A percentile compares a stretch with the other conserved stretches of the same genome.
phyloP scores from a whole-genome alignment of 2,797 vertebrate genomes.

The Triplophysa bombifrons region DNA sequence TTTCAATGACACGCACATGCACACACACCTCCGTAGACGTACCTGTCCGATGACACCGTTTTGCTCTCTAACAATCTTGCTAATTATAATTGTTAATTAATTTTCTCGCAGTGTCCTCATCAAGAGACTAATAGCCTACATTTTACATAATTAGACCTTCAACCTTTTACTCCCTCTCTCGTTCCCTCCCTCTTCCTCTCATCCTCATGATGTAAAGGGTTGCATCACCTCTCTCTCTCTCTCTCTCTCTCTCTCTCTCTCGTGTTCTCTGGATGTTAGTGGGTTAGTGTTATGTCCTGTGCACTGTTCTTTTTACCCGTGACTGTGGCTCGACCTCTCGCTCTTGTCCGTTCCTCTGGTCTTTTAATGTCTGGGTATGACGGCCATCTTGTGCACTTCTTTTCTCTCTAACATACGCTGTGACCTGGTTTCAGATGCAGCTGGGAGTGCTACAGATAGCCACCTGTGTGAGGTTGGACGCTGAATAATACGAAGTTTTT shows the following conservation, averaged over 20 bases:
- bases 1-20: slow-evolving; percentile 56
- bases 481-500: not conserved
- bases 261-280: slow-evolving; percentile 42
- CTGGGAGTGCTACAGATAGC: slow-evolving; percentile 29
- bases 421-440: slow-evolving; percentile 53
- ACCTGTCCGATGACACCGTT: slow-evolving; percentile 82
- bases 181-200: slow-evolving; percentile 65
- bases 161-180: slow-evolving; percentile 72
- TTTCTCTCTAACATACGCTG: slow-evolving; percentile 17
- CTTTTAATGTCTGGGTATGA: slow-evolving; percentile 33
- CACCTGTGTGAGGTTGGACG: slow-evolving; percentile 42
- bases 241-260: slow-evolving; percentile 41
- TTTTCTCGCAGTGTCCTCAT: slow-evolving; percentile 82
- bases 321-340: slow-evolving; percentile 18
- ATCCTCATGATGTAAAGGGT: slow-evolving; percentile 35
- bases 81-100: slow-evolving; percentile 90
- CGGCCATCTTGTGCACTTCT: slow-evolving; percentile 40
- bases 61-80: slow-evolving; percentile 86
- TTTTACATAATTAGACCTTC: slow-evolving; percentile 87
- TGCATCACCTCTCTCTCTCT: slow-evolving; percentile 48
- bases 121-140: slow-evolving; percentile 88
- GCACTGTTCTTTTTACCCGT: slow-evolving; percentile 2
- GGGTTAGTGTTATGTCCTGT: slow-evolving; percentile 43
- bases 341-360: slow-evolving; percentile 17
- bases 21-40: slow-evolving; percentile 56